These are phyloP conservation scores for Catharus fuscescens DNA, from an alignment of 2,113 vertebrate species.

Conservation along the genomic window DNA sequence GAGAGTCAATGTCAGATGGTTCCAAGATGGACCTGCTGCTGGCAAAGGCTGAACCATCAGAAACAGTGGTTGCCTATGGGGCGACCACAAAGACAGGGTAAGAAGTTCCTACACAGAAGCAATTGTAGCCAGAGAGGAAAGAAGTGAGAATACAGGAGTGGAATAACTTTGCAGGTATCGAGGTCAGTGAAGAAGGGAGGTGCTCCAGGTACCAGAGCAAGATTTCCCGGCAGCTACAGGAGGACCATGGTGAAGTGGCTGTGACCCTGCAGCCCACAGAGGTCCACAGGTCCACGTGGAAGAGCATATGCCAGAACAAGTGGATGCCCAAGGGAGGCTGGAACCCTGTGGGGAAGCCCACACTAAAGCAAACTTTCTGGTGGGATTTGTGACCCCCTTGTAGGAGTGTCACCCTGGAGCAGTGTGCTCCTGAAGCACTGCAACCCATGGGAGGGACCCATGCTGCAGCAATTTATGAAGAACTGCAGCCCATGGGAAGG, in stretches of 20 bases:
- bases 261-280: background rate
- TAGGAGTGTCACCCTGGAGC: background rate
- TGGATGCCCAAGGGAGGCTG: background rate
- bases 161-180: background rate
- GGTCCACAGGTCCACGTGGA: background rate
- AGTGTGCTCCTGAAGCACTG: background rate
- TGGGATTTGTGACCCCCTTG: background rate
- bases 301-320: background rate
- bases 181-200: background rate
- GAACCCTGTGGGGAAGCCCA: background rate
- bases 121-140: background rate
- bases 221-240: background rate
- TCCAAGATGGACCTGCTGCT: background rate
- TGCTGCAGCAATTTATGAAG: background rate
- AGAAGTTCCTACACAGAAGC: background rate
- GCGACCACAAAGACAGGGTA: background rate
- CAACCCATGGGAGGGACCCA: background rate
- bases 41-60: background rate
- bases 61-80: rapidly evolving
- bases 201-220: background rate
- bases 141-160: background rate
- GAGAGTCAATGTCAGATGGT: rapidly evolving
- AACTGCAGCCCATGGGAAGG: background rate
- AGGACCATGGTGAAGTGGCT: background rate
- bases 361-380: background rate